Evolutionary conservation across 2,888 invertebrate genomes (phyloP).

Genomic region (Aspidapion aeneum): DNA sequence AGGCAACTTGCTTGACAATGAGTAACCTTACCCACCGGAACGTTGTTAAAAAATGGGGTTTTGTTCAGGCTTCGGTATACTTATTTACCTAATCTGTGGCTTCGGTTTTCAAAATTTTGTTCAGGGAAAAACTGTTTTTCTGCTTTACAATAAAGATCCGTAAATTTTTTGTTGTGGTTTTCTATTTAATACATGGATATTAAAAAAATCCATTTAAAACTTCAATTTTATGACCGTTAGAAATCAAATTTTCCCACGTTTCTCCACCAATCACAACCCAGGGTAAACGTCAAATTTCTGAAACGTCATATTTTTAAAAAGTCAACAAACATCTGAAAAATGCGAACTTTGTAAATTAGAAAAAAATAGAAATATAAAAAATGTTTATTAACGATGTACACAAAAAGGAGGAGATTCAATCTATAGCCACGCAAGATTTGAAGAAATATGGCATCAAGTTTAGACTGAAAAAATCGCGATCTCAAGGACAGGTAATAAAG

Average conservation of each 20-base stretch:
- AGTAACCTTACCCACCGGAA: too few species aligned
- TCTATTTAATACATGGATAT: too few species aligned
- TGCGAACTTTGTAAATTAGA: not conserved
- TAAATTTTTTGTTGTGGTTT: too few species aligned
- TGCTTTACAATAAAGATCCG: too few species aligned
- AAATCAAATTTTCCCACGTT: not conserved
- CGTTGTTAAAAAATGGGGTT: too few species aligned
- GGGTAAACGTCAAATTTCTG: not conserved
- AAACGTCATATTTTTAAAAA: not conserved
- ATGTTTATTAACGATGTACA: conserved; percentile 56
- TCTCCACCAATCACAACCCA: not conserved
- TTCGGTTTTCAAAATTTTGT: too few species aligned
- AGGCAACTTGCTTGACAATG: too few species aligned
- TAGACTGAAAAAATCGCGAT: conserved; percentile 62
- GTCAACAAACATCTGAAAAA: not conserved
- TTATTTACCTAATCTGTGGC: too few species aligned
- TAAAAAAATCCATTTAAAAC: too few species aligned
- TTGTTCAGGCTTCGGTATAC: too few species aligned
- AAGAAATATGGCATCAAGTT: conserved; percentile 69
- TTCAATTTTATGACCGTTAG: not conserved
- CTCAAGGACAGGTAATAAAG: conserved; percentile 50
- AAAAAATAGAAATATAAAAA: conserved; percentile 5
- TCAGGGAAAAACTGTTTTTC: too few species aligned
- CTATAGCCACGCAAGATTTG: conserved; percentile 61
- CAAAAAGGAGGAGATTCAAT: conserved; percentile 53